These are phyloP conservation scores for Drosophila multiciliata DNA, from an alignment of 2,888 invertebrate species.

Conservation along the genomic window DNA sequence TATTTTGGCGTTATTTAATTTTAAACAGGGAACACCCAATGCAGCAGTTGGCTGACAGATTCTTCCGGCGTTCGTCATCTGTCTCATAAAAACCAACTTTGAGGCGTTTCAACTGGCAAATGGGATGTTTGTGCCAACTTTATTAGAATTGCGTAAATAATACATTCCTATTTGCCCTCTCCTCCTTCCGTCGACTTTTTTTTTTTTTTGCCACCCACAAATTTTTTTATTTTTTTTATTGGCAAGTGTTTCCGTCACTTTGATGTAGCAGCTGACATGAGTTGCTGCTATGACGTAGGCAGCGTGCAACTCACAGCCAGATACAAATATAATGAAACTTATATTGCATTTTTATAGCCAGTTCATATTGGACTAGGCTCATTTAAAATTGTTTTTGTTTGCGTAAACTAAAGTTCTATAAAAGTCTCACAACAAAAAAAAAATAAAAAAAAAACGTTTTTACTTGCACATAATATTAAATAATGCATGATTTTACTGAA, in stretches of 20 bases:
- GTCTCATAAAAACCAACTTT: constrained; percentile 27
- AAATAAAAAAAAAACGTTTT: too few species aligned
- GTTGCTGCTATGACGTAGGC: constrained; percentile 14
- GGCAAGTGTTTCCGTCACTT: constrained; percentile 46
- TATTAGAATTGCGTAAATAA: constrained; percentile 55
- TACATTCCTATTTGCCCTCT: constrained; percentile 9
- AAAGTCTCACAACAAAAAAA: not conserved
- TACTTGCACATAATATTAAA: not conserved
- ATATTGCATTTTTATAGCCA: constrained; percentile 12
- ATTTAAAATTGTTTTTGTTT: not conserved
- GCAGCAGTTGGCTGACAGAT: constrained; percentile 29
- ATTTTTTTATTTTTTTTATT: constrained; percentile 9
- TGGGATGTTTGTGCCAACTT: constrained; percentile 67
- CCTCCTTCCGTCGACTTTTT: constrained; percentile 4
- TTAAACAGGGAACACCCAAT: constrained; percentile 2
- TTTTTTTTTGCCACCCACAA: not conserved
- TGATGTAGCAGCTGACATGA: constrained; percentile 41
- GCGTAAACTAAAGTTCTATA: not conserved
- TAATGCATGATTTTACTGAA: not conserved
- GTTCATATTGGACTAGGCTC: not conserved
- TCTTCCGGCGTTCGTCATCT: constrained; percentile 28
- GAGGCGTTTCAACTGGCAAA: constrained; percentile 24
- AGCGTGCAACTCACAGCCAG: not conserved
- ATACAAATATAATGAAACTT: constrained; percentile 15
- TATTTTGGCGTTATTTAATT: constrained; percentile 33